These are phyloP conservation scores for Caenorhabditis becei DNA, from an alignment of 2,888 invertebrate genomes.

Conservation along the genomic window DNA sequence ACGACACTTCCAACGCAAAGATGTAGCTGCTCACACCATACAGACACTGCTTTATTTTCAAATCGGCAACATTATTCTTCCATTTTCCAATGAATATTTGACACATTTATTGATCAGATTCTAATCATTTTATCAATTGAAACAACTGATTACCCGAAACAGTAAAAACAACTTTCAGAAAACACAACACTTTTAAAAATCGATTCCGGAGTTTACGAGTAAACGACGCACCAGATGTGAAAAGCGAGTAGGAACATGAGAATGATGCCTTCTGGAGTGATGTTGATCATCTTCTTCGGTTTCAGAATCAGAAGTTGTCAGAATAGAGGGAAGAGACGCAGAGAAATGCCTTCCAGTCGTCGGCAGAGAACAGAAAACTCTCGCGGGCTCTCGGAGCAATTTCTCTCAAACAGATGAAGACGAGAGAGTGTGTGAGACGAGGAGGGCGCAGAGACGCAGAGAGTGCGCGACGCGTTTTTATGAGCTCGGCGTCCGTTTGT, in stretches of 20 bases:
- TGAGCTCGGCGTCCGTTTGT: background rate
- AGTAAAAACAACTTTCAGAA: background rate
- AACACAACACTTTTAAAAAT: background rate
- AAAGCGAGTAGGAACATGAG: conserved; percentile 57
- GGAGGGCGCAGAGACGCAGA: background rate
- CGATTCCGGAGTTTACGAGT: conserved; percentile 23
- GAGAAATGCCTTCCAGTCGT: background rate
- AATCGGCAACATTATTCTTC: conserved; percentile 45
- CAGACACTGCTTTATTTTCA: conserved; percentile 65
- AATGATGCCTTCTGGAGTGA: conserved; percentile 61
- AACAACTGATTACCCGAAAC: conserved; percentile 17
- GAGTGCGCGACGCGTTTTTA: background rate
- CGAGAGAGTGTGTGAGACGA: background rate
- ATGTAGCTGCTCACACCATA: conserved; percentile 49
- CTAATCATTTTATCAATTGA: conserved; percentile 2
- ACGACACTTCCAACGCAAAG: background rate
- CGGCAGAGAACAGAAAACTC: background rate
- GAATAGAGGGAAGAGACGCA: background rate
- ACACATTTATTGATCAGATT: conserved; percentile 8
- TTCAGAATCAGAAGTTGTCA: too few species aligned
- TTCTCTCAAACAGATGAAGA: background rate
- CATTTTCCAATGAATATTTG: conserved; percentile 1
- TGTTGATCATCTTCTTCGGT: conserved; percentile 56
- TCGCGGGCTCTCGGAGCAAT: background rate
- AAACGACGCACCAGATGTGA: conserved; percentile 61